Percentiles rank a stretch among this genome's conserved stretches.
Evolutionary conservation across 2,888 invertebrate species (phyloP).

Genomic region (Phalangium opilio): DNA sequence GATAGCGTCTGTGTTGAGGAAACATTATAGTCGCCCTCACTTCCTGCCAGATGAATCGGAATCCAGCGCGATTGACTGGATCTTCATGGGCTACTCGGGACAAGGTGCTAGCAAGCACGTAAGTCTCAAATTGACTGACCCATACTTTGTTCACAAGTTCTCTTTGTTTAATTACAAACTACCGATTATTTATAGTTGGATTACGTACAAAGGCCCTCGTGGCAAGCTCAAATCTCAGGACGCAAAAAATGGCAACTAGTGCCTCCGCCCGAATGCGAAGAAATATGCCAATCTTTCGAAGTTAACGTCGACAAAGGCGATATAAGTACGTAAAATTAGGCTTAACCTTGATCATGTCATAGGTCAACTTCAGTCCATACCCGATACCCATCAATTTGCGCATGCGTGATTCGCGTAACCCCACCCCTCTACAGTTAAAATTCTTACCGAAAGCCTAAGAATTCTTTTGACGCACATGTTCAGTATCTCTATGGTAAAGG

Average conservation of each 20-base stretch:
- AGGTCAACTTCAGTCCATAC: too few relatives aligned
- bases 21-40: constrained; percentile 61
- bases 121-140: constrained; percentile 10
- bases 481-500: not conserved
- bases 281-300: constrained; percentile 51
- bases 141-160: not conserved
- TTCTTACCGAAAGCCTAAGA: too few relatives aligned
- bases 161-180: too few relatives aligned
- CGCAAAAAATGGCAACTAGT: constrained; percentile 68
- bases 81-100: constrained; percentile 71
- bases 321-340: constrained; percentile 42
- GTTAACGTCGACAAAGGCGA: constrained; percentile 73
- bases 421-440: too few relatives aligned
- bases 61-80: constrained; percentile 70
- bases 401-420: too few relatives aligned
- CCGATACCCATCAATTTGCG: too few relatives aligned
- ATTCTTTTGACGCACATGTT: too few relatives aligned
- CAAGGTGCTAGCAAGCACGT: constrained; percentile 73
- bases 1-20: constrained; percentile 52
- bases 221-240: constrained; percentile 81
- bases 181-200: constrained; percentile 47
- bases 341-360: too few relatives aligned
- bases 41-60: constrained; percentile 81
- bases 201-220: constrained; percentile 76
- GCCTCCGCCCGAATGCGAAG: constrained; percentile 74